Base-by-base conservation (phyloP, 2,888 invertebrate genomes). In the Tenthredo scrophulariae region DNA sequence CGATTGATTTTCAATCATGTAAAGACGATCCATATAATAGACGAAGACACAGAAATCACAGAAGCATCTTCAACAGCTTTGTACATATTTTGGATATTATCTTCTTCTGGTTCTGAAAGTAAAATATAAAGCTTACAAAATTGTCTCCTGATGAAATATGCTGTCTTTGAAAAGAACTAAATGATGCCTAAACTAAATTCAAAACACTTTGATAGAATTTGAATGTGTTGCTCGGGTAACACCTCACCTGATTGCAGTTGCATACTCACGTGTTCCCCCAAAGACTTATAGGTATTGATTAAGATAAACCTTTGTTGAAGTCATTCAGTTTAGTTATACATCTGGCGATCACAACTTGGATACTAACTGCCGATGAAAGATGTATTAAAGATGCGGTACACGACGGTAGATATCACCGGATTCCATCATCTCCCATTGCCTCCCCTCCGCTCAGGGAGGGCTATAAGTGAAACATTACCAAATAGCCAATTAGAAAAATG, bases 401-500 rank as follows among this genome's bases (percentile, higher is more conserved):
- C 86, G 86, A 86, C 80, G 72, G 85, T 84, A 67, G 67, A 46
- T 83, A 67, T 67, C 22, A 65, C 67, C 83, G 40, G 67, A 74
- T 86, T 82, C 87, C 85, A 74, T 84, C 85, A 84, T 65, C 85
- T 75, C 85, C 87, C 87, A 86, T 89, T 91, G 91, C 91, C 92
- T 92, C 91, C 92, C 93, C 93, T 92, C 93, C 93, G 90, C 92
- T 91, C 92, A 91, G 91, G 93, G 93, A 93, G 93, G 93, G 92
- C 93, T 93, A 93, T 91, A 93, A 93, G 92, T 93, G 92, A 93
- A 93, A 93, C 92, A 93, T 92, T 91, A 93, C 92, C 93, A 93
- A 93, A 93, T 91, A 90, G 89, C 90, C 90, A 91, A 93, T 93
- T 93, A 93, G 93, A 93, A 91, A 88, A 83, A 87, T 86, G 85